Evolutionary conservation across 2,888 invertebrate genomes (phyloP), one percentile per base, ranked within the genome.

Genomic region (Ornithoptera priamus): DNA sequence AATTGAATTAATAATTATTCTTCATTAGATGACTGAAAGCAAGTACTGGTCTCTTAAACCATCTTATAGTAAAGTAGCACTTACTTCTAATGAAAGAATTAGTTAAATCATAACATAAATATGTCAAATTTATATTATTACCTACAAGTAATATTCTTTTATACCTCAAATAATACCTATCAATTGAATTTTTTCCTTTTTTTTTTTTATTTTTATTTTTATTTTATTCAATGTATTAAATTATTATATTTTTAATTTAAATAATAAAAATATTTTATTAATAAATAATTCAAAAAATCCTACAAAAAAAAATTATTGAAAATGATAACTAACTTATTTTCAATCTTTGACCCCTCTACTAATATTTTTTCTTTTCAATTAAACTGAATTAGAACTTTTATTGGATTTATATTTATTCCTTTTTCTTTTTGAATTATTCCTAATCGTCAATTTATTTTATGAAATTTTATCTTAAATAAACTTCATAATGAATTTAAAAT

Each of bases 41-140:
- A 94, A 94, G 94, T 94, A 93, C 70, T 94, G 94, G 93, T 94
- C 94, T 95, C 94, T 95, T 95, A 95, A 95, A 94, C 93, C 94
- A 94, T 79, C 81, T 84, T 76, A 94, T 94, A 94, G 93, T 94
- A 94, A 90, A 86, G 87, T 94, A 93, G 89, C 93, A 88, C 74
- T 80, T 94, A 94, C 93, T 94, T 94, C 93, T 94, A 94, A 93
- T 94, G 93, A 92, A 92, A 94, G 94, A 94, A 91, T 94, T 94
- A 88, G 86, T 90, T 90, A 93, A 88, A 85, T 76, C 57, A 81
- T 87, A 89, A 89, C 89, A 85, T 89, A 85, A 94, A 93, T 89
- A 93, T 94, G 94, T 95, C 95, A 95, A 93, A 89, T 93, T 94
- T 93, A 94, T 94, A 93, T 94, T 90, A 93, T 93, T 93, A 92